Conservation (phyloP, 2,113 vertebrate species). For the Notothenia rossii region DNA sequence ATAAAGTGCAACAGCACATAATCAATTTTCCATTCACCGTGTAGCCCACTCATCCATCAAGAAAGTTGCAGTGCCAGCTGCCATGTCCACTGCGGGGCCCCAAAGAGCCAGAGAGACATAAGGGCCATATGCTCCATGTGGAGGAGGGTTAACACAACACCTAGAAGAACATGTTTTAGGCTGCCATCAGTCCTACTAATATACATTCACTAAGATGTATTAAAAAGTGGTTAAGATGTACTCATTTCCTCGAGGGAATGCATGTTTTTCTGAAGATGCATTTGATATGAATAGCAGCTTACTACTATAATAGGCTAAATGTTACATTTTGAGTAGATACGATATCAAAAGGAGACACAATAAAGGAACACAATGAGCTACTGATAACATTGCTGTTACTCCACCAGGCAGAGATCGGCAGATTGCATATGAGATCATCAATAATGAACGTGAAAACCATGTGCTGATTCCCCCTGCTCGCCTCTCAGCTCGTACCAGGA, state of each 20-base stretch:
- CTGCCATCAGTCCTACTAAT: neutral
- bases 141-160: slow-evolving; percentile 17
- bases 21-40: neutral
- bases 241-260: neutral
- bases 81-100: slow-evolving; percentile 40
- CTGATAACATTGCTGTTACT: slow-evolving; percentile 6
- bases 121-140: slow-evolving; percentile 33
- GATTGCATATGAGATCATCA: slow-evolving; percentile 62
- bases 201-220: neutral
- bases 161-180: neutral
- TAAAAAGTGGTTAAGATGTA: neutral
- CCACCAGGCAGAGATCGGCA: slow-evolving; percentile 34
- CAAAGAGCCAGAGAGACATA: neutral
- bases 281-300: neutral
- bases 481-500: neutral
- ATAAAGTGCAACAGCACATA: neutral
- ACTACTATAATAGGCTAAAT: rapidly evolving
- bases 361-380: neutral
- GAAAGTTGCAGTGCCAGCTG: slow-evolving; percentile 46
- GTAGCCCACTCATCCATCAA: neutral
- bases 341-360: neutral
- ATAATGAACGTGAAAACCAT: slow-evolving; percentile 72
- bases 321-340: neutral
- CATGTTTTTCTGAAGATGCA: neutral
- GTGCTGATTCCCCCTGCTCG: slow-evolving; percentile 47